These are phyloP conservation scores for Maniola jurtina DNA, from an alignment of 1,140 invertebrate species.

Conservation along the genomic window DNA sequence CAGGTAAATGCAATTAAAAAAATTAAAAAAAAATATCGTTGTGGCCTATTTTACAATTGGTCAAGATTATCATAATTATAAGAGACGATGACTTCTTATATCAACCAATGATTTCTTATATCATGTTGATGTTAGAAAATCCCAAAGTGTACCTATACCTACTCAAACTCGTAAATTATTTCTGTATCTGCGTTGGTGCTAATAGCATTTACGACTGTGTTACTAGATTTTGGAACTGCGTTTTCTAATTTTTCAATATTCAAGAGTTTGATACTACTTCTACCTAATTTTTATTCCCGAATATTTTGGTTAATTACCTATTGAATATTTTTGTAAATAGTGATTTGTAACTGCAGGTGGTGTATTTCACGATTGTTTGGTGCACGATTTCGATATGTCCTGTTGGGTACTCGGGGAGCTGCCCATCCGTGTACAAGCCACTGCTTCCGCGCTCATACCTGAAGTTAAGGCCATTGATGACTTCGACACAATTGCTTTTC, in stretches of 20 bases:
- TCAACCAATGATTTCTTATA: too few species aligned
- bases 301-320: too few species aligned
- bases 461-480: conserved; percentile 82
- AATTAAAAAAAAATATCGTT: too few species aligned
- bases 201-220: too few species aligned
- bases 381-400: conserved; percentile 85
- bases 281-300: not conserved
- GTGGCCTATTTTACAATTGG: too few species aligned
- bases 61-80: too few species aligned
- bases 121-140: too few species aligned
- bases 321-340: not conserved
- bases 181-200: too few species aligned
- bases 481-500: conserved; percentile 82
- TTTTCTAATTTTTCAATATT: too few species aligned
- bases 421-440: conserved; percentile 79
- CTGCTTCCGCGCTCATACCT: conserved; percentile 78
- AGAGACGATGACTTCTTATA: too few species aligned
- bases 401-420: conserved; percentile 82
- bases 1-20: conserved; percentile 65
- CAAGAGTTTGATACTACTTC: too few species aligned
- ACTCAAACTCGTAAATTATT: not conserved
- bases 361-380: conserved; percentile 86
- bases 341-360: conserved; percentile 74
- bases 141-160: not conserved
- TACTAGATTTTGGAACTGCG: too few species aligned